Percentiles rank a stretch among this genome's conserved stretches.
phyloP scores from a whole-genome alignment of 92 coral and sea anemone genomes.

The Epizoanthus stellaris region DNA sequence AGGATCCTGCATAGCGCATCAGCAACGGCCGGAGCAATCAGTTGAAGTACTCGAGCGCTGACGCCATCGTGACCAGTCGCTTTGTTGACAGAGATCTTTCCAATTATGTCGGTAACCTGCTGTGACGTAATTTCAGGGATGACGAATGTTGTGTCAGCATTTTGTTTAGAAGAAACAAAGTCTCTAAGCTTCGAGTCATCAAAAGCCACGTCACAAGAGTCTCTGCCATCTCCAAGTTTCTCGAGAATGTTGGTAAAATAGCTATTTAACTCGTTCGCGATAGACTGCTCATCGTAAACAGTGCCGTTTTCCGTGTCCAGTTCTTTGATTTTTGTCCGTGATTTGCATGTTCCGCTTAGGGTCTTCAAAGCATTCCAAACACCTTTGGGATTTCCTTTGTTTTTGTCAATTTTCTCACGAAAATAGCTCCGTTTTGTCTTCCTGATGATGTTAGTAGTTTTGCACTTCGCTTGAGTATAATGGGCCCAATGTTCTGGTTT shows the following conservation, averaged over 20 bases:
- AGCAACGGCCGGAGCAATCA: too few species aligned
- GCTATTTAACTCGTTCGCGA: conserved; percentile 45
- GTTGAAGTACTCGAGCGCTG: too few species aligned
- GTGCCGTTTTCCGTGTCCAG: conserved; percentile 38
- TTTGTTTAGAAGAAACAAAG: conserved; percentile 22
- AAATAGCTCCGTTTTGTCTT: conserved; percentile 52
- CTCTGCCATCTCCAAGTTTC: conserved; percentile 23
- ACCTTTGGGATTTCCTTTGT: conserved; percentile 64
- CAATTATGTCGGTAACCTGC: too few species aligned
- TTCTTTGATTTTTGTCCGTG: conserved; percentile 29
- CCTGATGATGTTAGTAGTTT: conserved; percentile 42
- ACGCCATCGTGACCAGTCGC: too few species aligned
- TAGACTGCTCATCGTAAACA: conserved; percentile 15
- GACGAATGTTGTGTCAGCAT: conserved; percentile 23
- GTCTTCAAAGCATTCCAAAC: conserved; percentile 46
- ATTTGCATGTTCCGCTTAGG: conserved; percentile 45
- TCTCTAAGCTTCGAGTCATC: conserved; percentile 45
- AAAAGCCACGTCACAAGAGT: conserved; percentile 24
- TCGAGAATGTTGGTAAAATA: conserved; percentile 48
- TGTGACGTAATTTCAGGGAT: too few species aligned
- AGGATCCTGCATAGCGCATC: not conserved
- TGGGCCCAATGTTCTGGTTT: conserved; percentile 29
- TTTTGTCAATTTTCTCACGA: conserved; percentile 56
- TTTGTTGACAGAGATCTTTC: too few species aligned
- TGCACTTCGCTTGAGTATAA: conserved; percentile 44